These are phyloP conservation scores for Pentamera pediparva DNA, from an alignment of 53 echinoderm and acorn worm species.

Conservation along the genomic window DNA sequence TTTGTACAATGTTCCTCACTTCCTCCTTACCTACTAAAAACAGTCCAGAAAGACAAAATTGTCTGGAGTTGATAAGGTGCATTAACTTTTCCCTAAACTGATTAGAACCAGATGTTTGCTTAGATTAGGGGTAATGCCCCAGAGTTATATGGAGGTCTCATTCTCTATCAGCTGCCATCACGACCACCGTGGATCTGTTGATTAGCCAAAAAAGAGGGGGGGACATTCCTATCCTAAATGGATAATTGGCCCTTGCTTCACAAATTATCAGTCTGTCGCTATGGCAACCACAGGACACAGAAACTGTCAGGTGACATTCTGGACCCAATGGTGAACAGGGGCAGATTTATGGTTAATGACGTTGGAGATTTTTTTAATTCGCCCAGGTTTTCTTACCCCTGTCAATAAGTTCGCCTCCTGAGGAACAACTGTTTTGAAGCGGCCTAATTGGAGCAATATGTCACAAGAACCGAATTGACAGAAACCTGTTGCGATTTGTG, in stretches of 20 bases:
- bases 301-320: too few species aligned
- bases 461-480: not conserved
- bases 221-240: conserved; percentile 5
- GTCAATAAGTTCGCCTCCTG: too few species aligned
- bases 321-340: conserved; percentile 22
- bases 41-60: too few species aligned
- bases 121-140: conserved; percentile 31
- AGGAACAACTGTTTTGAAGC: too few species aligned
- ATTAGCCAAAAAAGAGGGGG: conserved; percentile 12
- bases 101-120: conserved; percentile 36
- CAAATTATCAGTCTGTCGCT: conserved; percentile 29
- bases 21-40: too few species aligned
- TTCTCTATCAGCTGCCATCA: conserved; percentile 27
- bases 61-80: conserved; percentile 35
- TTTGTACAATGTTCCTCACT: conserved; percentile 22
- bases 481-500: conserved; percentile 1
- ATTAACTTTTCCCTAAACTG: conserved; percentile 25
- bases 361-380: conserved; percentile 25
- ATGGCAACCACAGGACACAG: conserved; percentile 22
- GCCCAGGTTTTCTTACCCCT: too few species aligned
- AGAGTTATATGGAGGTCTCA: conserved; percentile 10
- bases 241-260: conserved; percentile 34
- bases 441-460: conserved; percentile 23
- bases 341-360: not conserved
- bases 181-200: conserved; percentile 27